Base-by-base conservation (phyloP, 53 echinoderm and acorn worm species). In the Patiria pectinifera region DNA sequence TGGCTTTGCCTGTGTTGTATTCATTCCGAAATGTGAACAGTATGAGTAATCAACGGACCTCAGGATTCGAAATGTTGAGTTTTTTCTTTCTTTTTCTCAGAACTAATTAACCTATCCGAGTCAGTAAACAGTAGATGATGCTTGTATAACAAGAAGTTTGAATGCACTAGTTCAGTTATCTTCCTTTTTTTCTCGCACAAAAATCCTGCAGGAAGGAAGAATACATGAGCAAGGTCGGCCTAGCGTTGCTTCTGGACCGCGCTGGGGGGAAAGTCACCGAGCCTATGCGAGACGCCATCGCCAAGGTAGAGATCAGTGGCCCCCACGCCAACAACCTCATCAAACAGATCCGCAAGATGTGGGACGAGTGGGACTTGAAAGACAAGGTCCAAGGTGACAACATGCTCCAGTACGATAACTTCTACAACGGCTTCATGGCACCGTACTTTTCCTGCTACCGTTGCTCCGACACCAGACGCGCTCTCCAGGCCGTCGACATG, bases 381-480 rank as follows among this genome's bases (percentile, higher is more conserved):
- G 94, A 92, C 8, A 89, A 74, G 11, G 83, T 45, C 2, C 77
- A 82, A 44, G 63, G 66, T 1, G 94, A 94, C 69, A 60, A 86
- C 62, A 83, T 26, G 93, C 83, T 89, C 9, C 60, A 86, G 46
- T 93, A 53, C 21, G 80, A 82, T 70, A 47, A 78, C 91, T 91
- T 93, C 93, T 71, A 95, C 84, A 63, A 83, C 83, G 79, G 89
- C 80, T 95, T 95, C 93, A 95, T 95, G 95, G 71, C 93, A 13
- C 93, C 93, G 13, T 94, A 94, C 89, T 95, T 95, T 80, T 45
- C 78, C 85, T 95, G 95, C 91, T 94, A 95, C 74, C 91, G 95
- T 4, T 95, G 95, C 81, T 45, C 79, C 12, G 94, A 94, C 75
- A 94, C 92, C 4, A 46, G 59, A 22, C 35, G 35, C 22, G 94